Conservation (phyloP, 2,113 vertebrate species). For the Melanostigma gelatinosum region DNA sequence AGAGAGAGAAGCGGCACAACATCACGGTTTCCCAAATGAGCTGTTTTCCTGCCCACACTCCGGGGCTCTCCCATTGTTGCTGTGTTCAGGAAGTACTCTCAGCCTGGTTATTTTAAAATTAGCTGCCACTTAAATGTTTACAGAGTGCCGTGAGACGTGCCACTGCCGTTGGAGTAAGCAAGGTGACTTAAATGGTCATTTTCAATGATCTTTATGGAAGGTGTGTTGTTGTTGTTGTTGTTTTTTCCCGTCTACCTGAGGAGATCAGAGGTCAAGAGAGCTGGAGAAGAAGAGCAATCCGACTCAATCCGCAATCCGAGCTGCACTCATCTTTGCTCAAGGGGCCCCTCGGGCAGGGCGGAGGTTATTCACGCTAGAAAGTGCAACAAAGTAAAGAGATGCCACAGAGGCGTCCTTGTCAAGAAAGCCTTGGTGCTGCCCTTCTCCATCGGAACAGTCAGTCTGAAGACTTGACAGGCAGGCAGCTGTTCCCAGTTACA, state of each 20-base stretch:
- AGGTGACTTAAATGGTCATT: not conserved
- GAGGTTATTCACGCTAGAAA: not conserved
- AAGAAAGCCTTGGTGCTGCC: not conserved
- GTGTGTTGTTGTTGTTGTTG: not conserved
- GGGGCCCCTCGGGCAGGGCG: not conserved
- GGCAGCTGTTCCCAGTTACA: slow-evolving; percentile 56
- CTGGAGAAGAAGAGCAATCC: not conserved
- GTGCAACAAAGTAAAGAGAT: not conserved
- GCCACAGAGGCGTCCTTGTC: not conserved
- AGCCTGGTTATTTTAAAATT: slow-evolving; percentile 46
- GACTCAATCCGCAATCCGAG: too few relatives aligned
- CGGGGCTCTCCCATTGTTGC: slow-evolving; percentile 48
- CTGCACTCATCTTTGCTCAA: not conserved
- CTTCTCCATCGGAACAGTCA: not conserved
- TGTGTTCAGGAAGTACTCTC: slow-evolving; percentile 55
- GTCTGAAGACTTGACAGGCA: slow-evolving; percentile 47
- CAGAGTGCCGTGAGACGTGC: not conserved
- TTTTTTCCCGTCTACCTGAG: not conserved
- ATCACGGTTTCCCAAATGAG: slow-evolving; percentile 63
- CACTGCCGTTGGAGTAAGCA: not conserved
- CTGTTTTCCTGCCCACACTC: slow-evolving; percentile 59
- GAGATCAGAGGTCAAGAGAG: slow-evolving; percentile 6
- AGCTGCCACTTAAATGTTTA: slow-evolving; percentile 41
- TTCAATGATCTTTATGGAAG: not conserved
- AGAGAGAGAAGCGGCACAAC: slow-evolving; percentile 28